A percentile compares a stretch with the other conserved stretches of the same genome.
Evolutionary conservation across 2,113 vertebrate genomes (phyloP).

Genomic region (Epinephelus cyanopodus): DNA sequence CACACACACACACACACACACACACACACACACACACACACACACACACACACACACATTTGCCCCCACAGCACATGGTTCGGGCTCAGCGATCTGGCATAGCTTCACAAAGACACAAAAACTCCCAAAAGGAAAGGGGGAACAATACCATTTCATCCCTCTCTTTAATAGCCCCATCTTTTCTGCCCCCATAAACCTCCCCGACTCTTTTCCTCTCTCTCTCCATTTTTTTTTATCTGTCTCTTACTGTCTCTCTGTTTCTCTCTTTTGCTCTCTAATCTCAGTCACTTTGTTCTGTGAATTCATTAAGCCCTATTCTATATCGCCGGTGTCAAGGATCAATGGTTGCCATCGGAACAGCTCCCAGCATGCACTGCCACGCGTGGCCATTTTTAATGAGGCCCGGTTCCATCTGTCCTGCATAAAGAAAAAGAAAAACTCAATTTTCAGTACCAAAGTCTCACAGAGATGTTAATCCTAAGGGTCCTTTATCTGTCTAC

Average conservation of each 20-base stretch:
- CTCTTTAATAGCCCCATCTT: constrained; percentile 74
- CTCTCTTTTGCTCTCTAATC: constrained; percentile 64
- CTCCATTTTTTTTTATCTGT: constrained; percentile 44
- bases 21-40: constrained; percentile 38
- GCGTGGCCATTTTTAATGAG: constrained; percentile 73
- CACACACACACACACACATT: constrained; percentile 24
- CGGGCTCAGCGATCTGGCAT: constrained; percentile 76
- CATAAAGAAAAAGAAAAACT: constrained; percentile 38
- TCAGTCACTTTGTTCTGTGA: constrained; percentile 72
- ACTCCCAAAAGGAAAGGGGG: constrained; percentile 71
- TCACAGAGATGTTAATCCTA: constrained; percentile 32
- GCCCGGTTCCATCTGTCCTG: constrained; percentile 60
- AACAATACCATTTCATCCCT: constrained; percentile 81
- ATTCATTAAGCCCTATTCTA: constrained; percentile 78
- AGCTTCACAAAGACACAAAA: constrained; percentile 77
- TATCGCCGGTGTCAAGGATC: constrained; percentile 74
- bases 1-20: constrained; percentile 35
- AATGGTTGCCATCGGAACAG: constrained; percentile 69
- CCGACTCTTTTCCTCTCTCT: not conserved
- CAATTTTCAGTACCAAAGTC: constrained; percentile 18
- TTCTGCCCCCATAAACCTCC: constrained; percentile 58
- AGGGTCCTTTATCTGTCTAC: constrained; percentile 17
- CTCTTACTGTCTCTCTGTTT: constrained; percentile 48
- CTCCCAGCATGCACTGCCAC: constrained; percentile 70
- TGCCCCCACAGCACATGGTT: constrained; percentile 53